Base-by-base conservation (phyloP, 2,113 vertebrate species). In the Pangasianodon gigas region DNA sequence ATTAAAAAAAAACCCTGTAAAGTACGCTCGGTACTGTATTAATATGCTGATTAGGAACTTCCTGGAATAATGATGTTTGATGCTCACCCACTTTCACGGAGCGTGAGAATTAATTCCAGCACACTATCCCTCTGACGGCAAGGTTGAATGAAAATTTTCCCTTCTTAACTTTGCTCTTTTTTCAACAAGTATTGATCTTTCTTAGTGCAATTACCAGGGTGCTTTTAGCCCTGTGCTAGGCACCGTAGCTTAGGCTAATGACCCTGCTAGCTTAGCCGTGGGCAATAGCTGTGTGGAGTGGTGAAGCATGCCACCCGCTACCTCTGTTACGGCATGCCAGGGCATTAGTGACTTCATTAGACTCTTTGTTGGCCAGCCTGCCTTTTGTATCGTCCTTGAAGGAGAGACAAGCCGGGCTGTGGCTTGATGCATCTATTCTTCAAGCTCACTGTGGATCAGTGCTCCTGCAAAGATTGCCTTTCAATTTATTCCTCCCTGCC, bases 261-360 rank as follows among this genome's bases (percentile, higher is more conserved):
- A 94, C 89, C 90, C 91, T 89, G 87, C 81, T 89, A 90, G 85
- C 90, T 92, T 89, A 91, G 92, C 88, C 65, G 18, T 77, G 41
- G 92, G 92, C 92, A 90, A 92, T 92, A 91, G 92, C 32, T 88
- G 75, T 86, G 84, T 48, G 77, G 93, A 92, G 93, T 94, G 92
- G 93, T 92, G 93, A 95, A 94, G 94, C 93, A 60, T 95, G 94
- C 93, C 93, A 93, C 94, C 94, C 90, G 92, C 92, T 29, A 94
- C 94, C 95, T 93, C 90, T 94, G 94, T 92, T 95, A 94, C 94
- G 95, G 92, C 94, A 94, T 93, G 93, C 93, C 94, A 94, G 92
- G 92, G 94, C 93, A 95, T 96, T 96, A 96, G 93, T 93, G 93
- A 95, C 95, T 96, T 96, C 94, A 95, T 96, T 95, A 94, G 93